Base-by-base conservation (phyloP, 2,888 invertebrate species). In the Epinotia ramella region DNA sequence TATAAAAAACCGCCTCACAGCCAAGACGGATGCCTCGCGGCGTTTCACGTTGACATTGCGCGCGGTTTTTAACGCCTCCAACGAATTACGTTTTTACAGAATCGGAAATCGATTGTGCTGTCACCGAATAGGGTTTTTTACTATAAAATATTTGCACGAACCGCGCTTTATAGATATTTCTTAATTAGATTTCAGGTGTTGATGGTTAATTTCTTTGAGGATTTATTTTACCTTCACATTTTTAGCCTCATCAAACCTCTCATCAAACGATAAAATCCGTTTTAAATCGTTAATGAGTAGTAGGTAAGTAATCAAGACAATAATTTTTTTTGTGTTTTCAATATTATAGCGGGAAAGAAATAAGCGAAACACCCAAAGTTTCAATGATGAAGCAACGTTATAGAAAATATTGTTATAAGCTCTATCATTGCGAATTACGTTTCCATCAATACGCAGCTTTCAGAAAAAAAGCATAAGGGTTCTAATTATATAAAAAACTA, bases 1-100 rank as follows among this genome's bases (percentile, higher is more conserved):
- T 20, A 46, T 60, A 62, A 77, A 79, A 79, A 82, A 78, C 79
- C 81, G 83, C 80, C 76, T 79, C 79, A 79, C 81, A 75, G 77
- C 67, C 78, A 79, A 77, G 66, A 79, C 77, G 78, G 78, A 77
- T 77, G 79, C 78, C 77, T 78, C 76, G 78, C 77, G 78, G 67
- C 79, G 78, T 81, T 81, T 81, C 81, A 76, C 80, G 83, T 84
- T 88, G 87, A 88, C 86, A 86, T 79, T 82, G 80, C 80, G 79
- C 82, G 73, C 76, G 75, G 72, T 84, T 83, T 83, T 84, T 86
- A 84, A 85, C 84, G 83, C 84, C 84, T 84, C 80, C 76, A 77
- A 81, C 80, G 83, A 83, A 82, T 85, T 77, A 77, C 77, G 79
- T 83, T 83, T 81, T 81, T 79, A 73, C 73, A 78, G 76, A 73